These are phyloP conservation scores for Psilopsiagon aurifrons DNA, from an alignment of 2,113 vertebrate species.

Conservation along the genomic window DNA sequence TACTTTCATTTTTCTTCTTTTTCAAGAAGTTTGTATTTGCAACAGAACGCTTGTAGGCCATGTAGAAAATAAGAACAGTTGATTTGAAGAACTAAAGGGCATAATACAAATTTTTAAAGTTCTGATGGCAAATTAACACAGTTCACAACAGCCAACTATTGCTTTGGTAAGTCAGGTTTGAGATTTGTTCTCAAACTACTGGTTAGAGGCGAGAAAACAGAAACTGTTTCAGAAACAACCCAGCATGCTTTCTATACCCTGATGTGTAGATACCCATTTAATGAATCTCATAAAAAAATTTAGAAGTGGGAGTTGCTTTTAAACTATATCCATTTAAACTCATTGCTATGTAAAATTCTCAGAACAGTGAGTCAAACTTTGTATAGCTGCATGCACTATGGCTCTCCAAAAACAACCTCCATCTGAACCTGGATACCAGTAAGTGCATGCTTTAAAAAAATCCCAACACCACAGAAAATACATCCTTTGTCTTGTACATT, in stretches of 20 bases:
- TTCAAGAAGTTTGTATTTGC: conserved; percentile 32
- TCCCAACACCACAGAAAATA: neutral
- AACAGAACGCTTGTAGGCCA: conserved; percentile 37
- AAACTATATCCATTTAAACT: neutral
- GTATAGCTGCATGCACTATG: neutral
- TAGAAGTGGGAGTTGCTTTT: neutral
- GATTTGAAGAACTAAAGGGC: neutral
- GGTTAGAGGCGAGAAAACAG: neutral
- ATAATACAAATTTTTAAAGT: neutral
- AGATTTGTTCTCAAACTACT: neutral
- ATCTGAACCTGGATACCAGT: neutral
- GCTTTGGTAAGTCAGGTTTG: neutral
- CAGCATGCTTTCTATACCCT: neutral
- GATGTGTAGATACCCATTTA: neutral
- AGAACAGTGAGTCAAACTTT: neutral
- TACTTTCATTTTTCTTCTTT: neutral
- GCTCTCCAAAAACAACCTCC: neutral
- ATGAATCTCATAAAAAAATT: neutral
- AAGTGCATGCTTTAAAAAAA: neutral
- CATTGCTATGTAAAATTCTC: neutral
- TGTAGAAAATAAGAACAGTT: conserved; percentile 34
- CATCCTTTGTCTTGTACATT: neutral
- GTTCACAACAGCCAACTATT: neutral
- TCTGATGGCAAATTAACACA: conserved; percentile 24
- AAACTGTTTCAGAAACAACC: neutral